Conservation (phyloP, 2,113 vertebrate genomes). For the Dromas ardeola region DNA sequence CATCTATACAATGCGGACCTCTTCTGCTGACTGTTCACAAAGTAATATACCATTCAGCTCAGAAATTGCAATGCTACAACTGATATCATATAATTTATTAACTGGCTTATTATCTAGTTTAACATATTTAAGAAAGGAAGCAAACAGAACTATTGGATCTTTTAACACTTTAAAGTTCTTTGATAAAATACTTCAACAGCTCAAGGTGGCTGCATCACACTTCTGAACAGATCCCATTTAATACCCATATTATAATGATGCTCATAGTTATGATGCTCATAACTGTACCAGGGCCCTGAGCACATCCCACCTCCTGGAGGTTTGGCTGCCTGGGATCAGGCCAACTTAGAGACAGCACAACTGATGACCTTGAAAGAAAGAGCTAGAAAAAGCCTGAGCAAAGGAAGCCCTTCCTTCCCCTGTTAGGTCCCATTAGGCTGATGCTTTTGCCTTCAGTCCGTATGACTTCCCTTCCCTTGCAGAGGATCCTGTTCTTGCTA, state of each 20-base stretch:
- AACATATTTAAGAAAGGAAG: background rate
- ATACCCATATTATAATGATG: background rate
- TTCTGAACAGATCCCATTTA: background rate
- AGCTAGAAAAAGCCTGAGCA: background rate
- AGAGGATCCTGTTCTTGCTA: background rate
- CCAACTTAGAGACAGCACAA: background rate
- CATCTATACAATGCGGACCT: background rate
- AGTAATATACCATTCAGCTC: background rate
- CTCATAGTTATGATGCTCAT: too few species aligned
- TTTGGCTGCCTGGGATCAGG: background rate
- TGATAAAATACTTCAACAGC: background rate
- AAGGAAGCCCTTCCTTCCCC: background rate
- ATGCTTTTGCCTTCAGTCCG: too few species aligned
- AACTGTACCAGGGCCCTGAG: background rate
- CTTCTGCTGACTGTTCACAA: background rate
- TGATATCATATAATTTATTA: background rate
- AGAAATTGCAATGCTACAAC: background rate
- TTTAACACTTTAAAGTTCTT: background rate
- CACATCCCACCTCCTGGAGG: background rate
- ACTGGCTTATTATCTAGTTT: background rate
- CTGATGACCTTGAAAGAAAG: background rate
- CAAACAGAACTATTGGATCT: background rate
- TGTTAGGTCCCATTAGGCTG: background rate
- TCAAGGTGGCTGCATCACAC: background rate
- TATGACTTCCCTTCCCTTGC: background rate